Conservation (phyloP, 2,113 vertebrate genomes). For the Phalacrocorax aristotelis region DNA sequence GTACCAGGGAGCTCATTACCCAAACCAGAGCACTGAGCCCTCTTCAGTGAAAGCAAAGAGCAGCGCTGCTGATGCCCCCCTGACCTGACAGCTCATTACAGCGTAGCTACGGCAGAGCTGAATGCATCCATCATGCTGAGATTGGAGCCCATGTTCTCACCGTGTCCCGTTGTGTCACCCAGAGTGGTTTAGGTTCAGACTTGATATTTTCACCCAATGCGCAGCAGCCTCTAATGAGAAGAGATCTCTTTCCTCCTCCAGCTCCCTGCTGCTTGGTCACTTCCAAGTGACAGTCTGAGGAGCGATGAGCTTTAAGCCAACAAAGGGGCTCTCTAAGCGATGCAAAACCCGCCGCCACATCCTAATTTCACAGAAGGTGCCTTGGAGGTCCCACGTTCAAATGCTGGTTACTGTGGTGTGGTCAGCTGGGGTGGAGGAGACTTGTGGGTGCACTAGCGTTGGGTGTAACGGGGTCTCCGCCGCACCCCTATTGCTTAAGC, state of each 20-base stretch:
- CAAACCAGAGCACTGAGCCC: background rate
- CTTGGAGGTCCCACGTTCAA: background rate
- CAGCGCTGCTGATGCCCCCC: background rate
- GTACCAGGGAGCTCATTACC: background rate
- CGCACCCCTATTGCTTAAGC: background rate
- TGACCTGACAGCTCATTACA: background rate
- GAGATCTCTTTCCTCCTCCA: background rate
- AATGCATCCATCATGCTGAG: background rate
- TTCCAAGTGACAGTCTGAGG: background rate
- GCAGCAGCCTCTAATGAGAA: background rate
- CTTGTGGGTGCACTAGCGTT: background rate
- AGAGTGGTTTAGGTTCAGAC: background rate
- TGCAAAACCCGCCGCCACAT: background rate
- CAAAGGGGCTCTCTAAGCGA: background rate
- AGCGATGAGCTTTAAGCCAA: background rate
- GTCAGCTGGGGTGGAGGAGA: background rate
- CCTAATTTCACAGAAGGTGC: background rate
- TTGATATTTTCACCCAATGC: background rate
- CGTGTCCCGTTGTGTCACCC: background rate
- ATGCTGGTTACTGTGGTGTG: background rate
- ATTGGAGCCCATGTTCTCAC: background rate
- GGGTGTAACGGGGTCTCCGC: background rate
- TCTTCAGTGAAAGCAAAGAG: background rate
- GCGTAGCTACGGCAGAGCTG: background rate
- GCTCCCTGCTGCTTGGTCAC: background rate